Evolutionary conservation across 2,888 invertebrate genomes (phyloP).

Genomic region (Onchidella celtica): DNA sequence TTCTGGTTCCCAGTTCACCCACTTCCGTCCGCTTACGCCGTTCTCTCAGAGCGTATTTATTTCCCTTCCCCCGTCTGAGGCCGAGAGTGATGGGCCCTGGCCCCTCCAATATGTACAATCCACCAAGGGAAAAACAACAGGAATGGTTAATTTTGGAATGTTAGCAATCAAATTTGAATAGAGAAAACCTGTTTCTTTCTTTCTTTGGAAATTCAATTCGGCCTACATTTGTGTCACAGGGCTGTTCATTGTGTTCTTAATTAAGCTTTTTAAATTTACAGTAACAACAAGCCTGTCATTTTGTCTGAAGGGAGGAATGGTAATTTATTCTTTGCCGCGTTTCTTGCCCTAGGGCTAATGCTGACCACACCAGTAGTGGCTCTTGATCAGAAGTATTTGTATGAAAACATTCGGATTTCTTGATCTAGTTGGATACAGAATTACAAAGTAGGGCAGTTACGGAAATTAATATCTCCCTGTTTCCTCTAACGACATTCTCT

Average conservation of each 20-base stretch:
- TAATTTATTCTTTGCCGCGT: no score
- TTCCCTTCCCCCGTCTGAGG: not conserved
- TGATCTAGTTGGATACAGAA: no score
- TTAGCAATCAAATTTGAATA: slow-evolving; percentile 1
- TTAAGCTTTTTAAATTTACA: no score
- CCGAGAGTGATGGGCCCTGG: not conserved
- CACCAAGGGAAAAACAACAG: not conserved
- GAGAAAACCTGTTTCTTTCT: slow-evolving; percentile 10
- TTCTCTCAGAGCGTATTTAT: slow-evolving; percentile 20
- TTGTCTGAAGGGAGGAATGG: no score
- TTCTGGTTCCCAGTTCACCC: slow-evolving; percentile 11
- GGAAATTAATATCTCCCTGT: no score
- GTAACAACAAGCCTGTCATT: no score
- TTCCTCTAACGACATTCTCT: no score
- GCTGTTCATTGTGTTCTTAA: not conserved
- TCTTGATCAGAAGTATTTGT: no score
- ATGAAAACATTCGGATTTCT: no score
- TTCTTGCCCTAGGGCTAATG: no score
- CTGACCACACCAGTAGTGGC: no score
- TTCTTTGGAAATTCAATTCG: slow-evolving; percentile 10
- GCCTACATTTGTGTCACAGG: not conserved
- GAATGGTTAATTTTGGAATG: slow-evolving; percentile 33
- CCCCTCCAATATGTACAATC: slow-evolving; percentile 24
- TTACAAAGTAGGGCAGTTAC: no score
- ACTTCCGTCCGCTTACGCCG: not conserved